A percentile compares a stretch with the other conserved stretches of the same genome.
phyloP scores from a whole-genome alignment of 2,113 vertebrate genomes.

The Syngnathus scovelli region DNA sequence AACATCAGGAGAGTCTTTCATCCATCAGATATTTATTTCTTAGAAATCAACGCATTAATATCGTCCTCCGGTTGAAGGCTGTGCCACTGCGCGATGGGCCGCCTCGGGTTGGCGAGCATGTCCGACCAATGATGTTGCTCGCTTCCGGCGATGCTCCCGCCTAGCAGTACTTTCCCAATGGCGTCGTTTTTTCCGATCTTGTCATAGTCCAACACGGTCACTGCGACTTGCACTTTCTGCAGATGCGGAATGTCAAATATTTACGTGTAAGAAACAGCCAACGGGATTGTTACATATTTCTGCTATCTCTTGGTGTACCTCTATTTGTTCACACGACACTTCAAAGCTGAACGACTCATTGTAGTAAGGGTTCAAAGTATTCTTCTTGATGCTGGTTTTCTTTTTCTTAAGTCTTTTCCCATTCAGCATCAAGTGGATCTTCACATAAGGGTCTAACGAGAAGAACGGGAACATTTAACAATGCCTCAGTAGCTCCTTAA shows the following conservation, averaged over 20 bases:
- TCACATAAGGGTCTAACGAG: constrained; percentile 88
- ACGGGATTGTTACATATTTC: too few relatives aligned
- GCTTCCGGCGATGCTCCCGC: constrained; percentile 82
- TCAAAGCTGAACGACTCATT: constrained; percentile 94
- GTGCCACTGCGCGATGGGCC: constrained; percentile 96
- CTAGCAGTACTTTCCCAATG: constrained; percentile 92
- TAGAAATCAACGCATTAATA: constrained; percentile 81
- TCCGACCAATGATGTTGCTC: constrained; percentile 89
- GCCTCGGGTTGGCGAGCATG: constrained; percentile 78
- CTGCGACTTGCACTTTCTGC: constrained; percentile 92
- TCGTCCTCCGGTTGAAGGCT: constrained; percentile 72
- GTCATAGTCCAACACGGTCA: constrained; percentile 98
- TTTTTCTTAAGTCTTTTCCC: constrained; percentile 98
- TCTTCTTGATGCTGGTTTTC: constrained; percentile 98
- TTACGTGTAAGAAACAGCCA: too few relatives aligned
- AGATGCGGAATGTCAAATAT: constrained; percentile 30
- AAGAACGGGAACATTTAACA: constrained; percentile 26
- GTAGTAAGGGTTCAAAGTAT: constrained; percentile 88
- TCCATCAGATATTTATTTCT: constrained; percentile 75
- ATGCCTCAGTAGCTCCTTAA: neutral
- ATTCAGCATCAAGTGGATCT: constrained; percentile 97
- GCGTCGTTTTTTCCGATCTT: constrained; percentile 99
- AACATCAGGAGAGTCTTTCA: neutral
- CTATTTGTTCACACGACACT: constrained; percentile 93
- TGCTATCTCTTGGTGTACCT: constrained; percentile 67